Evolutionary conservation across 2,888 invertebrate genomes (phyloP).

Genomic region (Cetonia aurata): DNA sequence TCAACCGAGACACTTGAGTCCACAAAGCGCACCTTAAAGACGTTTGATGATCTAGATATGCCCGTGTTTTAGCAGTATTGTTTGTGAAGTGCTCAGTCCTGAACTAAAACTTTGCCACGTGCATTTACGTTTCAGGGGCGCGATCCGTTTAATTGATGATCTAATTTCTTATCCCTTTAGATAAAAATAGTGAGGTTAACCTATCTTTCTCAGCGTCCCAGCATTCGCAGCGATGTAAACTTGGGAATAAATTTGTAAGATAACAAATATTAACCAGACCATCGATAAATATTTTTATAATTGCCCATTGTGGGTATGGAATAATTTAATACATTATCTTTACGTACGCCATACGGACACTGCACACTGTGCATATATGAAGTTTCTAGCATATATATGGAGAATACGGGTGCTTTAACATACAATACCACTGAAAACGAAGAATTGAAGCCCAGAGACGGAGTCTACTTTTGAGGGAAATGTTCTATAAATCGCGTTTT

Average conservation of each 20-base stretch:
- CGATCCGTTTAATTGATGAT: constrained; percentile 15
- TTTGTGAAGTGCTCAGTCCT: constrained; percentile 50
- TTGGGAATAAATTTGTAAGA: constrained; percentile 29
- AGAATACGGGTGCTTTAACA: constrained; percentile 25
- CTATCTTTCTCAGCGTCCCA: no score
- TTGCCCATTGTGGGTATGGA: constrained; percentile 29
- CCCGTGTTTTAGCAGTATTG: constrained; percentile 52
- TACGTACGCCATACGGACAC: constrained; percentile 5
- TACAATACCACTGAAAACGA: constrained; percentile 19
- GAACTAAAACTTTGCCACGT: constrained; percentile 44
- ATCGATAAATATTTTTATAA: constrained; percentile 35
- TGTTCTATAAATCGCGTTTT: constrained; percentile 22
- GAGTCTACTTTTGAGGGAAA: constrained; percentile 9
- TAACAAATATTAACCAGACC: constrained; percentile 26
- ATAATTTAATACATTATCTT: constrained; percentile 37
- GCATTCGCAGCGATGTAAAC: neutral
- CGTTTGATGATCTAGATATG: constrained; percentile 55
- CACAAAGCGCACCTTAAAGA: constrained; percentile 53
- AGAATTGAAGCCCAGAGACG: constrained; percentile 1
- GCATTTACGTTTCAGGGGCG: constrained; percentile 26
- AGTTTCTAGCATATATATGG: constrained; percentile 9
- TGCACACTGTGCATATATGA: constrained; percentile 1
- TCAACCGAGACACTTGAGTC: constrained; percentile 52
- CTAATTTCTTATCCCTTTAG: constrained; percentile 26
- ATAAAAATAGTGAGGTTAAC: neutral